phyloP scores from a whole-genome alignment of 1,140 invertebrate species.

The Thalassaphorura encarpata region DNA sequence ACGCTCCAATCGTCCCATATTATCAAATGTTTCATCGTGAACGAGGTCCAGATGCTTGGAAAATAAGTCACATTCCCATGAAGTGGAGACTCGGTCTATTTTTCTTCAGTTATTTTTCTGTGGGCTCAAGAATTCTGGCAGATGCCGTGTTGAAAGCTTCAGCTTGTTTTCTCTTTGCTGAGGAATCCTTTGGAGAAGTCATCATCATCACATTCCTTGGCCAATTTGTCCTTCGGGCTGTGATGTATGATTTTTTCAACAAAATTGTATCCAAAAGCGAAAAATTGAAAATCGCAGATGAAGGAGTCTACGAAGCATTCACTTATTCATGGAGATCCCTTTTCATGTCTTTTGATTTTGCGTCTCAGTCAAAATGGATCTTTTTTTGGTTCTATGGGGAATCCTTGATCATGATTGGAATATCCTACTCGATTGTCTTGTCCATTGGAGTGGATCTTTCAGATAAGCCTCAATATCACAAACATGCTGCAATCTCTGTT shows the following conservation, averaged over 20 bases:
- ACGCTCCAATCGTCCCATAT: neutral
- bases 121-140: neutral
- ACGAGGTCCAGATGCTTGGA: neutral
- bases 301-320: constrained; percentile 8
- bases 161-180: neutral
- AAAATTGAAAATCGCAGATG: neutral
- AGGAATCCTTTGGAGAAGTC: constrained; percentile 1
- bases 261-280: neutral
- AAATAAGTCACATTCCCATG: neutral
- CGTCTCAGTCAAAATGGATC: neutral
- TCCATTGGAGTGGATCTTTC: neutral
- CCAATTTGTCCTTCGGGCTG: constrained; percentile 1
- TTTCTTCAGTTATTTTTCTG: neutral
- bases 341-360: constrained; percentile 9
- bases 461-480: neutral
- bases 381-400: constrained; percentile 7
- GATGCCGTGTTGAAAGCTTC: neutral
- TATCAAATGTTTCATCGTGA: neutral
- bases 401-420: neutral
- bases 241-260: neutral
- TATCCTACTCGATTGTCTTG: neutral
- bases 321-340: constrained; percentile 4
- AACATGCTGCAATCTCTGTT: neutral
- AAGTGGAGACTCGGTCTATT: neutral
- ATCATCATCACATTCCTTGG: neutral